Base-by-base conservation (phyloP, 2,797 vertebrate genomes). In the Sebastes minor region DNA sequence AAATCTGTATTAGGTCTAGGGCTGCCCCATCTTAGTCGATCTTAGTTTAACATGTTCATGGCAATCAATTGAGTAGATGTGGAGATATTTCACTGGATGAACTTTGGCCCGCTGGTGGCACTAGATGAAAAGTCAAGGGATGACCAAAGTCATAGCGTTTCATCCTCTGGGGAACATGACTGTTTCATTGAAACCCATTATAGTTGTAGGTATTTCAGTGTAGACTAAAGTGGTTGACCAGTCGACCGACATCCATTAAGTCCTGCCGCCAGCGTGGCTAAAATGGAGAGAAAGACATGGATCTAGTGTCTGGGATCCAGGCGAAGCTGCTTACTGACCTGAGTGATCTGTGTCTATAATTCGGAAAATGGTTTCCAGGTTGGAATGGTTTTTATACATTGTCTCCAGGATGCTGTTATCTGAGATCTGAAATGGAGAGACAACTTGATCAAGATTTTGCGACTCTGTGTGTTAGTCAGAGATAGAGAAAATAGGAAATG, bases 261-360 rank as follows among this genome's bases (percentile, higher is more conserved):
- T 46, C 2, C 1, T 6, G 25, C 7, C 1, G 1, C 1, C 23
- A 28, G 49, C 5, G 6, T 4, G 7, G 13, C 38, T 33, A 16
- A 22, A 59, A 27, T n/a, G 4, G 5, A 49, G 11, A 59, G 7
- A 52, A 16, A 52, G 10, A 18, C 22, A 8, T 4, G 10, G 18
- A 38, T 65, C 25, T 14, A 20, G 27, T 35, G 27, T 32, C 2
- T 32, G 16, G 13, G 46, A 55, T 80, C 46, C 11, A 67, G 12
- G n/a, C 12, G 22, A 49, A 28, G 71, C 32, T 71, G 18, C n/a
- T 74, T 61, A 59, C 93, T 95, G 90, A 98, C 98, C 98, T 88
- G 98, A 99, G 74, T 97, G 95, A 86, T 99, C 98, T 14, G 92
- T 96, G 92, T 99, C 98, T 83, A 99, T 98, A 82, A 99, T 97